Base-by-base conservation (phyloP, 2,888 invertebrate genomes). In the Torymus texanus region DNA sequence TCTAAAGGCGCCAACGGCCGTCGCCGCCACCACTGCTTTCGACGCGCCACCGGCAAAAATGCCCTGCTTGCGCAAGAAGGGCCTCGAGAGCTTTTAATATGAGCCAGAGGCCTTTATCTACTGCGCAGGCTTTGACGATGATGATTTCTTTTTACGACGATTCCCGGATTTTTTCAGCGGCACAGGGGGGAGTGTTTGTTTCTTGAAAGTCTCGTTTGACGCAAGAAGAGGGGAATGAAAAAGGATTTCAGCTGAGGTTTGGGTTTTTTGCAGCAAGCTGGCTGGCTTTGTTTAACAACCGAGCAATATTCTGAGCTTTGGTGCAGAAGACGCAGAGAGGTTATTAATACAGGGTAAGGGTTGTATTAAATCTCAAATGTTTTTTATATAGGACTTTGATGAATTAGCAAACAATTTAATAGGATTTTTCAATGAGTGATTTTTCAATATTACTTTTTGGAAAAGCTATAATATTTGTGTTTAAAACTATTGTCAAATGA, bases 271-370 rank as follows among this genome's bases (percentile, higher is more conserved):
- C 41, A 41, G 8, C 41, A 21, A 21, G 8, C 14, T n/a, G 16
- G 29, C 18, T 41, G 12, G 18, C 16, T 72, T 59, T 55, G 29
- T 61, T 66, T 71, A 61, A 65, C 5, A 18, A 71, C 58, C 59
- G 24, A 59, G 51, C 41, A 53, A 51, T 65, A 53, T 41, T 29
- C n/a, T 56, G n/a, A 24, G 4, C n/a, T 65, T 63, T 58, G 10
- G 51, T 29, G 16, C 50, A 65, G 41, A 18, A 41, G 63, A 13
- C n/a, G 2, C 41, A 1, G 53, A 3, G 8, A 14, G 5, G 29
- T 68, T 75, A 61, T 61, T 75, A 61, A 51, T 29, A 11, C 50
- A 55, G 51, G 16, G 8, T 24, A 5, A 41, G 3, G 29, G 29
- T 29, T 29, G 29, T 29, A 29, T 29, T 29, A 29, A 5, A 29